phyloP scores from a whole-genome alignment of 2,113 vertebrate species.

The Echinops telfairi region DNA sequence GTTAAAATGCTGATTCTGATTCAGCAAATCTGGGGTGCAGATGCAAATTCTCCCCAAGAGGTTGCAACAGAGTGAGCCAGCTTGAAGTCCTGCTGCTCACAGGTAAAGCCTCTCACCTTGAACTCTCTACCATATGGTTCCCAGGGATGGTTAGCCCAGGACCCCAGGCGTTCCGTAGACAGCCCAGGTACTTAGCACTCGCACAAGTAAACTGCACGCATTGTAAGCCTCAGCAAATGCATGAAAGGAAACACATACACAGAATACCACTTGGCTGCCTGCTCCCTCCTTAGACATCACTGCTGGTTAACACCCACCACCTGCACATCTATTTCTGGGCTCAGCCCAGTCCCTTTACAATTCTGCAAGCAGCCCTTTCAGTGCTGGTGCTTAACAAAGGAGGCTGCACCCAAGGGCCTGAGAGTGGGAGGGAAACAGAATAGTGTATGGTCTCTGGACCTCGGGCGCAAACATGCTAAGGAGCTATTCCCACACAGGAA shows the following conservation, averaged over 20 bases:
- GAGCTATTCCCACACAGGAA: not conserved
- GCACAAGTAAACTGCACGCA: slow-evolving; percentile 13
- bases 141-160: not conserved
- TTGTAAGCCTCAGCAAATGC: slow-evolving; percentile 15
- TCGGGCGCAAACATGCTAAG: not conserved
- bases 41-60: too few relatives aligned
- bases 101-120: not conserved
- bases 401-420: not conserved
- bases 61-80: too few relatives aligned
- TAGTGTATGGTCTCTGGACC: not conserved
- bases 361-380: slow-evolving; percentile 17
- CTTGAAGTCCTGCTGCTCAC: not conserved
- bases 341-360: not conserved
- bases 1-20: too few relatives aligned
- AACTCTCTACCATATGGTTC: not conserved
- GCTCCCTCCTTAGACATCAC: slow-evolving; percentile 30
- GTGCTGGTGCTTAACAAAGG: not conserved
- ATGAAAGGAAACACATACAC: not conserved
- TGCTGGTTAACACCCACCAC: slow-evolving; percentile 49
- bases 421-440: not conserved
- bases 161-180: not conserved
- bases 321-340: slow-evolving; percentile 55
- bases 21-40: too few relatives aligned
- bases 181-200: not conserved
- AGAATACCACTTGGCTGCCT: slow-evolving; percentile 4